These are phyloP conservation scores for Falco novaeseelandiae DNA, from an alignment of 2,797 vertebrate species.

Conservation along the genomic window DNA sequence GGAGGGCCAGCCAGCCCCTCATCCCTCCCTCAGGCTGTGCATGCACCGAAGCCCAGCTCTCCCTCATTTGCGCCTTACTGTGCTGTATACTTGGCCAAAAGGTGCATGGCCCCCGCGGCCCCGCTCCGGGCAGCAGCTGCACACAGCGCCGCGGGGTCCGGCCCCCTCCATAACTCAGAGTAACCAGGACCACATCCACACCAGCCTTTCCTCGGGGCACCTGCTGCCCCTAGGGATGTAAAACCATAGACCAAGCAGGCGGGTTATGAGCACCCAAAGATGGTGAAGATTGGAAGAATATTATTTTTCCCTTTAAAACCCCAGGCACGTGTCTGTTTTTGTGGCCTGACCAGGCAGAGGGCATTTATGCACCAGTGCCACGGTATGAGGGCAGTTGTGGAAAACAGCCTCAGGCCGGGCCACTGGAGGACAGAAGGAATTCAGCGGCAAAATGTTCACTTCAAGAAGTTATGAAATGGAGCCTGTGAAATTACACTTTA, in stretches of 20 bases:
- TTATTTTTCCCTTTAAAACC: not conserved
- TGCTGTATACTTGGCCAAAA: not conserved
- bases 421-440: not conserved
- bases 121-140: accelerated
- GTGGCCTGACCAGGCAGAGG: not conserved
- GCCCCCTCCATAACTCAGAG: not conserved
- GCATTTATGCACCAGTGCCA: not conserved
- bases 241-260: not conserved
- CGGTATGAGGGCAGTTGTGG: not conserved
- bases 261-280: not conserved
- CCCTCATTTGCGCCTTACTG: not conserved
- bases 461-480: not conserved
- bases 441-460: not conserved
- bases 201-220: not conserved
- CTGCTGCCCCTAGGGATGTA: not conserved
- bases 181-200: not conserved
- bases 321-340: not conserved
- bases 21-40: not conserved
- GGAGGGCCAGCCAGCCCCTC: not conserved
- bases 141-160: accelerated
- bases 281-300: not conserved
- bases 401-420: not conserved
- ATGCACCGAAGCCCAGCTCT: not conserved
- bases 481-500: not conserved
- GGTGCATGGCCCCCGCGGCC: too few relatives aligned